Base-by-base conservation (phyloP, 2,888 invertebrate genomes). In the Nomada fabriciana region DNA sequence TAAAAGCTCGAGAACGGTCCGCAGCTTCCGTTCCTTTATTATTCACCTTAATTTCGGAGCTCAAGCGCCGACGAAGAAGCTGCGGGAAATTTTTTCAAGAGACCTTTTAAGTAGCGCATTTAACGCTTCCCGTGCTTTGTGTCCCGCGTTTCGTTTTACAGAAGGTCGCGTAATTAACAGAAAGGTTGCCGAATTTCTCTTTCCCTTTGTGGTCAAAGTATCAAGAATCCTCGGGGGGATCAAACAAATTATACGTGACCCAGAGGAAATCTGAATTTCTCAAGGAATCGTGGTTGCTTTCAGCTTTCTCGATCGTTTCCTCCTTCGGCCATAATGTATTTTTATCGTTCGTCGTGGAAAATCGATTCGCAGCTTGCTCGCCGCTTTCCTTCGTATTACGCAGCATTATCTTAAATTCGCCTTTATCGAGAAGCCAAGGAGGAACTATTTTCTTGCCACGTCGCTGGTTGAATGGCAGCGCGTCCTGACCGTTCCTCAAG, bases 31-130 rank as follows among this genome's bases (percentile, higher is more conserved):
- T 36, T 36, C 10, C 15, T 52, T 50, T 86, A 87, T 90, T 86
- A 90, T 90, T 91, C 89, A 89, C 90, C 91, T 89, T 90, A 90
- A 90, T 91, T 89, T 85, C 83, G 90, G 90, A 91, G 89, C 91
- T 91, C 88, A 86, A 90, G 86, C 87, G n/a, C n/a, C n/a, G 5
- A 5, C 53, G 36, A 55, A 43, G 52, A 23, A 53, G 18, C 18
- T 15, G 25, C n/a, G 65, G 36, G 42, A 47, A 23, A 18, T n/a
- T 57, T 18, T 69, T 47, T 29, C 43, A 69, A 59, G 59, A n/a
- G 23, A 13, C 42, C 15, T 47, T 15, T 47, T 15, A 18, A 50
- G n/a, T 11, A 20, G 25, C 25, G 42, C 23, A 10, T 23, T 50
- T 13, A 18, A 25, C 25, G 18, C 25, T 15, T 47, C 57, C n/a